Conservation (phyloP, 2,113 vertebrate species). For the Natator depressus region DNA sequence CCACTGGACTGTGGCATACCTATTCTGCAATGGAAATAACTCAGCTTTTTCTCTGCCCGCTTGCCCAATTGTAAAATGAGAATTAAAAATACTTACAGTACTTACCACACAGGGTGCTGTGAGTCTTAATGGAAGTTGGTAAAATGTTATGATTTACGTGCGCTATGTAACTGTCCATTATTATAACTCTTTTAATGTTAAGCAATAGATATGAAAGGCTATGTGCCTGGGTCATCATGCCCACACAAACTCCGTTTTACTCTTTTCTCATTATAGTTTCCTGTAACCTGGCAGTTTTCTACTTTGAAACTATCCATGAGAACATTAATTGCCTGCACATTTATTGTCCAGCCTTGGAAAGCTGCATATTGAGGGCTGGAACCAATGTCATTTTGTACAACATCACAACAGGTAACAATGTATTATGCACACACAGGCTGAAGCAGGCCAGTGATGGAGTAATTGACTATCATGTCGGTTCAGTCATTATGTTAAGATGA, state of each 20-base stretch:
- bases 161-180: neutral
- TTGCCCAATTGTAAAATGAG: neutral
- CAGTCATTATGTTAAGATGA: neutral
- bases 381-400: constrained; percentile 88
- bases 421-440: neutral
- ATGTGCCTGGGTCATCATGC: neutral
- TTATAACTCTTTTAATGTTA: neutral
- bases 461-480: neutral
- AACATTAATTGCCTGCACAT: constrained; percentile 89
- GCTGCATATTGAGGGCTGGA: constrained; percentile 85
- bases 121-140: neutral
- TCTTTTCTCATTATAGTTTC: constrained; percentile 79
- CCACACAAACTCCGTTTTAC: neutral
- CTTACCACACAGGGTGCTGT: neutral
- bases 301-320: constrained; percentile 79
- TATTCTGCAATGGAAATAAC: neutral
- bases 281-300: constrained; percentile 94
- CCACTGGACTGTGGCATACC: neutral
- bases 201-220: neutral
- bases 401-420: constrained; percentile 85
- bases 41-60: neutral
- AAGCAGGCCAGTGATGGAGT: neutral
- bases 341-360: constrained; percentile 90
- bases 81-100: neutral
- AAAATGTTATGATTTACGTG: neutral